phyloP scores from a whole-genome alignment of 2,113 vertebrate genomes.

The Solea solea region DNA sequence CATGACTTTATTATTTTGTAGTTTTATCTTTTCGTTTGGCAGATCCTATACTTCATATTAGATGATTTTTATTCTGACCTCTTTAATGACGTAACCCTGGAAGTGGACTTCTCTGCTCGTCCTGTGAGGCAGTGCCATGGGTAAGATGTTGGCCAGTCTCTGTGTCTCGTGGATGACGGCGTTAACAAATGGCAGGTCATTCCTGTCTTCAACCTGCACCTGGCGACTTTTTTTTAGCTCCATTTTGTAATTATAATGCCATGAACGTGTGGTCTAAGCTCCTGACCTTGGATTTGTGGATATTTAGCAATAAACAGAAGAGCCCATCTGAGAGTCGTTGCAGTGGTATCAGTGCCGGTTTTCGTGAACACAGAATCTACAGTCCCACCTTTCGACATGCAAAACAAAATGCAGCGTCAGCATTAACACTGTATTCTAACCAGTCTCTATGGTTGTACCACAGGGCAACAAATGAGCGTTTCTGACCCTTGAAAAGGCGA shows the following conservation, averaged over 20 bases:
- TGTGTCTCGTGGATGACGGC: constrained; percentile 54
- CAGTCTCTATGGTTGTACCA: too few species aligned
- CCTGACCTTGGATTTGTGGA: constrained; percentile 77
- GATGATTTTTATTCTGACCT: not conserved
- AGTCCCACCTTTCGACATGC: too few species aligned
- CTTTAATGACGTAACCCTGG: constrained; percentile 40
- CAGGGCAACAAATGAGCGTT: too few species aligned
- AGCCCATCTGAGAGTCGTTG: constrained; percentile 68
- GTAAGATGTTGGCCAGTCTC: constrained; percentile 30
- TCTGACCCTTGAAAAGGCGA: too few species aligned
- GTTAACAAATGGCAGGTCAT: constrained; percentile 29
- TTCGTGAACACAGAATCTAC: too few species aligned
- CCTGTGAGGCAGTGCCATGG: constrained; percentile 4
- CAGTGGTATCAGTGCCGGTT: constrained; percentile 77
- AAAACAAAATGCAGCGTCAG: too few species aligned
- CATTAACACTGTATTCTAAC: too few species aligned
- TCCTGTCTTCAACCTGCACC: constrained; percentile 22
- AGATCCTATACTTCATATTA: too few species aligned
- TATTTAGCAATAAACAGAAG: constrained; percentile 77
- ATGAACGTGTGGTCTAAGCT: too few species aligned
- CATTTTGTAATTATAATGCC: too few species aligned
- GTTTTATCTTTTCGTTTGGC: too few species aligned
- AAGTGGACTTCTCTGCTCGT: constrained; percentile 32
- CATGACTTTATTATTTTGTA: too few species aligned
- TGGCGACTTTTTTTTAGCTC: not conserved